Evolutionary conservation across 1,140 invertebrate genomes (phyloP).

Genomic region (Drosophila auraria): DNA sequence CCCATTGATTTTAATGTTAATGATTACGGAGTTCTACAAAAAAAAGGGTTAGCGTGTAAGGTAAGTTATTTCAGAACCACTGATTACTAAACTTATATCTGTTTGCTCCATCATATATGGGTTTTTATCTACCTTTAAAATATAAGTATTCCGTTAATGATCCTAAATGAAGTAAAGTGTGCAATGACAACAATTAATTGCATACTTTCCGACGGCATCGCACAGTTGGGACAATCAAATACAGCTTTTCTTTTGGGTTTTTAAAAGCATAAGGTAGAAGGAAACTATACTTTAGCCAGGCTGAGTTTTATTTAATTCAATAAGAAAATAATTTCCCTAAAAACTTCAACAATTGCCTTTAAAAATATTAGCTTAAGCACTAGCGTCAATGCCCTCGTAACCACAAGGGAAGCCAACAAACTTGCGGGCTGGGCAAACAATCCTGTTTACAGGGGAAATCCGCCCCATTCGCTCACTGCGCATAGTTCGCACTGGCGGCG

Average conservation of each 20-base stretch:
- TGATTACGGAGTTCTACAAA: background rate
- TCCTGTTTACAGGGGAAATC: conserved; percentile 15
- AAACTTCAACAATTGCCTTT: background rate
- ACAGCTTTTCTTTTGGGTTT: background rate
- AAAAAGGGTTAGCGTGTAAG: no score
- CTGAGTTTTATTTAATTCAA: no score
- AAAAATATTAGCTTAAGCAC: background rate
- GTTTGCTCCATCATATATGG: no score
- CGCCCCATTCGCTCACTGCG: conserved; percentile 8
- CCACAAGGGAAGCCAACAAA: conserved; percentile 15
- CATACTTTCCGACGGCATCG: background rate
- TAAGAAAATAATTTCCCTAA: background rate
- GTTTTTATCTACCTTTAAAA: no score
- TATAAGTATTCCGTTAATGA: no score
- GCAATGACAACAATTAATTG: no score
- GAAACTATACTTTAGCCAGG: no score
- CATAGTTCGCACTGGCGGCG: conserved; percentile 2
- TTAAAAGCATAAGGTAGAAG: no score
- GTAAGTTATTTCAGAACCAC: no score
- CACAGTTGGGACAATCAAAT: background rate
- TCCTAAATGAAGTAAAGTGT: no score
- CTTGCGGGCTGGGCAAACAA: conserved; percentile 13
- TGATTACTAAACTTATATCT: no score
- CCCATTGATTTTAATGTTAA: no score
- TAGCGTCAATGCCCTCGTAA: conserved; percentile 18